These are phyloP conservation scores for Polymixis flavicincta DNA, from an alignment of 2,888 invertebrate species.

Conservation along the genomic window DNA sequence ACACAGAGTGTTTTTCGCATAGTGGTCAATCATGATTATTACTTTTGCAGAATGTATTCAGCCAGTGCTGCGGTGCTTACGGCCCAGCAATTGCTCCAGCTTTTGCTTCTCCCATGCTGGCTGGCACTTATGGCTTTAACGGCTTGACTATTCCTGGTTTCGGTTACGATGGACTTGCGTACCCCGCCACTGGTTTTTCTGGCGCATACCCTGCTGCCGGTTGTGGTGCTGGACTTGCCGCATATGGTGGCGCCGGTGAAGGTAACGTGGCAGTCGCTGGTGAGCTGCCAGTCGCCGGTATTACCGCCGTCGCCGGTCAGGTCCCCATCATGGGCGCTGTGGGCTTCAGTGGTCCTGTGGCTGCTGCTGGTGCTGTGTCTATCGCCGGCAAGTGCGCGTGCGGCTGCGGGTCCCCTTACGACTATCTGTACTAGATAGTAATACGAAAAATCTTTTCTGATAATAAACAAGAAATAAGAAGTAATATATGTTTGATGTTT, in stretches of 20 bases:
- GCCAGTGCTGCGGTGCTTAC: background rate
- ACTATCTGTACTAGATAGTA: background rate
- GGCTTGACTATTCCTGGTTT: too few relatives aligned
- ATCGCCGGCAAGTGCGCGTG: conserved; percentile 67
- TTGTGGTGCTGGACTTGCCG: background rate
- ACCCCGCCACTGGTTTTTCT: background rate
- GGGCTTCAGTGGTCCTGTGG: conserved; percentile 62
- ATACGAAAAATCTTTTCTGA: too few relatives aligned
- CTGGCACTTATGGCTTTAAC: too few relatives aligned
- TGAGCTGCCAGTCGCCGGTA: conserved; percentile 66
- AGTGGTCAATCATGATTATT: background rate
- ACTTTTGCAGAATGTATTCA: background rate
- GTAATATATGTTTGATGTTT: too few relatives aligned
- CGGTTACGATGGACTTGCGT: background rate
- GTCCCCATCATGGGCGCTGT: conserved; percentile 71
- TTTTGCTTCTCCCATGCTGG: too few relatives aligned
- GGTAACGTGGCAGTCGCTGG: conserved; percentile 60
- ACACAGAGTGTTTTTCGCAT: too few relatives aligned
- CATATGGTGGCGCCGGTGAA: conserved; percentile 57
- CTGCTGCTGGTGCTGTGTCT: conserved; percentile 65
- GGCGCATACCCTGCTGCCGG: conserved; percentile 1
- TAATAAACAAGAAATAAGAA: too few relatives aligned
- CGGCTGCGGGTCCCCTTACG: conserved; percentile 43
- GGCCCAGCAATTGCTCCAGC: conserved; percentile 5
- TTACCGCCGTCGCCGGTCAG: conserved; percentile 67